These are phyloP conservation scores for Tyrannus savana DNA, from an alignment of 2,113 vertebrate genomes.

Conservation along the genomic window DNA sequence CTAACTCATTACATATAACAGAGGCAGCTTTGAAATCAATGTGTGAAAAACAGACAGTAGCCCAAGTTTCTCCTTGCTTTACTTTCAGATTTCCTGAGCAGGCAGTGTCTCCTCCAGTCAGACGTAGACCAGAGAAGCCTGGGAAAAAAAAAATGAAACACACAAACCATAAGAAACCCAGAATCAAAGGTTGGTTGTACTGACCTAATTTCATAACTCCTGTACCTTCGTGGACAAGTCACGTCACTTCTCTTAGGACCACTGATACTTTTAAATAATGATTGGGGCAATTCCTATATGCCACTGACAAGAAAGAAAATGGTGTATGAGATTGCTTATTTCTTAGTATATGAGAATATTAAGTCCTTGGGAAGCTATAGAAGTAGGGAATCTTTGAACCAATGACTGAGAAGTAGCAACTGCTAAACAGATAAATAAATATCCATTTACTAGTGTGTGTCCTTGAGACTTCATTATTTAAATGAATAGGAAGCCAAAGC, in stretches of 20 bases:
- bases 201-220: background rate
- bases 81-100: slow-evolving; percentile 77
- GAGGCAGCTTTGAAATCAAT: slow-evolving; percentile 67
- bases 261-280: background rate
- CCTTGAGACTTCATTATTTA: background rate
- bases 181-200: background rate
- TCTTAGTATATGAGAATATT: background rate
- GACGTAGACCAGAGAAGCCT: slow-evolving; percentile 64
- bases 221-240: background rate
- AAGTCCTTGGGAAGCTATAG: background rate
- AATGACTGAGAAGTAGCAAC: background rate
- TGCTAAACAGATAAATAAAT: background rate
- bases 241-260: background rate
- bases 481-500: background rate
- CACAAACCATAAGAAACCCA: background rate
- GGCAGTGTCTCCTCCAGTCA: slow-evolving; percentile 52
- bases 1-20: slow-evolving; percentile 73
- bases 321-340: background rate
- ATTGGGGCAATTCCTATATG: background rate
- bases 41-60: slow-evolving; percentile 68
- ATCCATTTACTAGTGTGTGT: background rate
- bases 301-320: background rate
- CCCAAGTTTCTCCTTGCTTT: slow-evolving; percentile 61
- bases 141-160: background rate
- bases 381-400: background rate